phyloP scores from a whole-genome alignment of 2,888 invertebrate genomes.

The Amphimallon solstitiale region DNA sequence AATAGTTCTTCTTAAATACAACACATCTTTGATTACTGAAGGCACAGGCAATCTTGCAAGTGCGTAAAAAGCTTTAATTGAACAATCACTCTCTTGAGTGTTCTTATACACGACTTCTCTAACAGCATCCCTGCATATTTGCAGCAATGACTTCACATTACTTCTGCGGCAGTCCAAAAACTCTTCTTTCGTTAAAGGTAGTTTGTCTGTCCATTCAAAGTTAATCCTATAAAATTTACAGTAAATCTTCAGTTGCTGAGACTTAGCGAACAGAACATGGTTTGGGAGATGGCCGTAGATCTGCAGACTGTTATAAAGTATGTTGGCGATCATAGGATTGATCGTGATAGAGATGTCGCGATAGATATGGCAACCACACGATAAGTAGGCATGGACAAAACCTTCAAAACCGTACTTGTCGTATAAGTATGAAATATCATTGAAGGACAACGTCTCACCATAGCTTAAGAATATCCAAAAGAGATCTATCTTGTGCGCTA shows the following conservation, averaged over 20 bases:
- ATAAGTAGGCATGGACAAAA: not conserved
- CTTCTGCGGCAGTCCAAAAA: not conserved
- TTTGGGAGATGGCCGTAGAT: not conserved
- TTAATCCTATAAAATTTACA: not conserved
- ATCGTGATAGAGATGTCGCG: not conserved
- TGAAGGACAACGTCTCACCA: not conserved
- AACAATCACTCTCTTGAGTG: not conserved
- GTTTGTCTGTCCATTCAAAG: not conserved
- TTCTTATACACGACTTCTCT: not conserved
- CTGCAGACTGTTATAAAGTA: not conserved
- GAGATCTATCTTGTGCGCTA: not conserved
- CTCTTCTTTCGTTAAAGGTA: not conserved
- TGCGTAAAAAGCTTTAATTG: not conserved
- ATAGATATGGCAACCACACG: not conserved
- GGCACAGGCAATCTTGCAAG: not conserved
- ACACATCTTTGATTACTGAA: not conserved
- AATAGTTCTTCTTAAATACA: not conserved
- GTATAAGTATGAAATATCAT: constrained; percentile 1
- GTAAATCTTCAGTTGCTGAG: not conserved
- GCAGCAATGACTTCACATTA: not conserved
- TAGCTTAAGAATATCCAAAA: not conserved
- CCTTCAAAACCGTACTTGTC: not conserved
- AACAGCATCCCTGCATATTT: constrained; percentile 1
- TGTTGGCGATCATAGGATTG: not conserved
- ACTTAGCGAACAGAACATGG: not conserved